A percentile compares a stretch with the other conserved stretches of the same genome.
Evolutionary conservation across 2,113 vertebrate genomes (phyloP).

Genomic region (Bos indicus): DNA sequence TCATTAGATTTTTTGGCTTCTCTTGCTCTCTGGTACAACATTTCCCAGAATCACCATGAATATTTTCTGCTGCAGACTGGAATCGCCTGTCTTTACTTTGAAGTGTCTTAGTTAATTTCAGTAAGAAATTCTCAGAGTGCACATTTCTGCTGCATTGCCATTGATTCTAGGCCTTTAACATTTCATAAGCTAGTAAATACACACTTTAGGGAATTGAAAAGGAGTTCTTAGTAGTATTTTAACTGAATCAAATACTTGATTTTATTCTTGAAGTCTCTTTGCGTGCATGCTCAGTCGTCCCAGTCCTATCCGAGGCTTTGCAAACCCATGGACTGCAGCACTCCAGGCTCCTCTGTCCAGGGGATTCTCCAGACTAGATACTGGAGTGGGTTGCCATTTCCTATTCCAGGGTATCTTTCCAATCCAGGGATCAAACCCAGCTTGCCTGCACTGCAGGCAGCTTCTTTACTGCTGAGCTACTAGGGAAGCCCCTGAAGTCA

Average conservation of each 20-base stretch:
- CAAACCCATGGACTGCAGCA: neutral
- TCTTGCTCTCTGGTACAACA: neutral
- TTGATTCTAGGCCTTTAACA: neutral
- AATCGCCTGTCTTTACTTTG: neutral
- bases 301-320: fast-evolving
- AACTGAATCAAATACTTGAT: neutral
- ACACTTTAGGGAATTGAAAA: neutral
- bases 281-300: neutral
- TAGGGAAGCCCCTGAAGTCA: neutral
- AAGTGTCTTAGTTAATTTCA: neutral
- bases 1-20: neutral
- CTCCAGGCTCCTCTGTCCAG: neutral
- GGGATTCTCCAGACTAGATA: neutral
- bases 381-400: neutral
- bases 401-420: neutral
- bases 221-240: neutral
- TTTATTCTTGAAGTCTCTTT: neutral
- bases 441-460: neutral
- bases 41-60: neutral
- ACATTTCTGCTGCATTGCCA: neutral
- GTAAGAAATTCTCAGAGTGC: neutral
- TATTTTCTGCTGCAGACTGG: neutral
- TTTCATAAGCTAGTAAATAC: neutral
- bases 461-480: neutral
- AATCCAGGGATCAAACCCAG: neutral